Evolutionary conservation across 2,797 vertebrate species (phyloP).

Genomic region (Apogon talboti): DNA sequence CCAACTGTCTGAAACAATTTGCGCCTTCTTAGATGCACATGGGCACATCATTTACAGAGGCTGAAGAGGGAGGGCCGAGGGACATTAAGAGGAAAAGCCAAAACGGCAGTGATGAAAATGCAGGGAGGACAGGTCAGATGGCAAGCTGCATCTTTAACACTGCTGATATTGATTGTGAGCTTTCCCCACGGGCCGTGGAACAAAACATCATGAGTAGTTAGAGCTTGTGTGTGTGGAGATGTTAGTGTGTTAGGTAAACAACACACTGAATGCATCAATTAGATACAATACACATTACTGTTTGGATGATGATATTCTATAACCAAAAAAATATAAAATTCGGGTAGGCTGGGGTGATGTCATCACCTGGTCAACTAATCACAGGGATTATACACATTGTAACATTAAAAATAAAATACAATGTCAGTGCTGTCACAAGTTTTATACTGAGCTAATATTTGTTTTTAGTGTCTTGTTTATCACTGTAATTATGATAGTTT

Average conservation of each 20-base stretch:
- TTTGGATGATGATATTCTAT: background rate
- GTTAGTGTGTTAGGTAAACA: constrained; percentile 21
- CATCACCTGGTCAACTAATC: no score
- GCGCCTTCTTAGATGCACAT: constrained; percentile 62
- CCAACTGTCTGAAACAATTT: constrained; percentile 76
- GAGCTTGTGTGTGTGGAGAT: constrained; percentile 43
- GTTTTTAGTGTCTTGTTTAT: no score
- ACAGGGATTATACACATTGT: no score
- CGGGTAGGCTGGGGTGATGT: no score
- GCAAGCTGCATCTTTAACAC: constrained; percentile 80
- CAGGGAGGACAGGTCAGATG: constrained; percentile 81
- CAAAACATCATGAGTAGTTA: constrained; percentile 72
- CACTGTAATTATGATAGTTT: no score
- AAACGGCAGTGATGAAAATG: constrained; percentile 74
- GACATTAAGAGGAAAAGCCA: constrained; percentile 56
- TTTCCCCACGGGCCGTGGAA: constrained; percentile 66
- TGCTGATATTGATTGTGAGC: constrained; percentile 83
- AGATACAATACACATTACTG: constrained; percentile 19
- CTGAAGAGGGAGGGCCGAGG: constrained; percentile 46
- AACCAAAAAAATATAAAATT: no score
- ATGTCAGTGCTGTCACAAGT: no score
- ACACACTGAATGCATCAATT: constrained; percentile 46
- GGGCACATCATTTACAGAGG: constrained; percentile 39
- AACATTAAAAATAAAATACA: no score
- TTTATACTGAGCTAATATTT: no score